A percentile compares a stretch with the other conserved stretches of the same genome.
Evolutionary conservation across 2,888 invertebrate species (phyloP).

Genomic region (Thalpophila matura): DNA sequence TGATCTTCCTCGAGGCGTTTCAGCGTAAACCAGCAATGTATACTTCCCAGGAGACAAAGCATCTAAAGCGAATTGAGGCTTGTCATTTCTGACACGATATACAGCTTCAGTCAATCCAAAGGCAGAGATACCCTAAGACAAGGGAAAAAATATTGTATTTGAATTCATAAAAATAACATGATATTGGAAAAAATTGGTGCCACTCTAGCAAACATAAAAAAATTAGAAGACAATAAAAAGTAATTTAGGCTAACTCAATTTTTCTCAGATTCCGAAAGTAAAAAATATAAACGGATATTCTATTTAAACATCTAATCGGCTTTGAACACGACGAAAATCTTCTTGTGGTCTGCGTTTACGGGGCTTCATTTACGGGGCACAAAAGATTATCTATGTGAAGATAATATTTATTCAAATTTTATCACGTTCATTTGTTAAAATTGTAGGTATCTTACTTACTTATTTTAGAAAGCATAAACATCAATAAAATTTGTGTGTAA

Average conservation of each 20-base stretch:
- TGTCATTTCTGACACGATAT: slow-evolving; percentile 92
- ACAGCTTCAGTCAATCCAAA: slow-evolving; percentile 90
- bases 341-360: background rate
- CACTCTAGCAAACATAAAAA: no score
- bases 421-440: background rate
- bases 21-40: slow-evolving; percentile 95
- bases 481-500: background rate
- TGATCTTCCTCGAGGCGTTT: slow-evolving; percentile 95
- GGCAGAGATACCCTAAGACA: slow-evolving; percentile 84
- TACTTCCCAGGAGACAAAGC: slow-evolving; percentile 95
- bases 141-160: background rate
- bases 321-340: background rate
- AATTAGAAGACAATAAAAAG: background rate
- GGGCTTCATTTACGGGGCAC: background rate
- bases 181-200: no score
- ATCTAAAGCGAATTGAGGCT: slow-evolving; percentile 93
- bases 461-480: background rate
- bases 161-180: background rate
- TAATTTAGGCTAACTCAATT: background rate
- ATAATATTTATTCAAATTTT: background rate
- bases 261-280: background rate
- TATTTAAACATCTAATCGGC: background rate
- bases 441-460: no score
- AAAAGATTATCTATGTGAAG: background rate
- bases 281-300: background rate